phyloP scores from a whole-genome alignment of 2,888 invertebrate species.

The Carabus problematicus region DNA sequence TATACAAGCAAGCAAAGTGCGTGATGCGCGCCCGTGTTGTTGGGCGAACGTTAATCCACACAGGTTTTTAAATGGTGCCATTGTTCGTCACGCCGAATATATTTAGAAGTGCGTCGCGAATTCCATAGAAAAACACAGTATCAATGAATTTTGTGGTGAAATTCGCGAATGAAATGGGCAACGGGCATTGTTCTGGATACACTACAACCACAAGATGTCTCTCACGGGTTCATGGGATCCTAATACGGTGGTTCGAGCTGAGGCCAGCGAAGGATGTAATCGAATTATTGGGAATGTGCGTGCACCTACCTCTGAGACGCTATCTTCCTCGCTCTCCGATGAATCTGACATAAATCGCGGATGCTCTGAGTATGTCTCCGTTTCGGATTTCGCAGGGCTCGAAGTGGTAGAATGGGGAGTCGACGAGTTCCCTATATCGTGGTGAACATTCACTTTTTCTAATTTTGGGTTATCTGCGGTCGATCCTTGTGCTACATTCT shows the following conservation, averaged over 20 bases:
- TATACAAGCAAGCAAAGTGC: too few relatives aligned
- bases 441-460: conserved; percentile 78
- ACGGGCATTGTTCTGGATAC: conserved; percentile 43
- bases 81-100: conserved; percentile 16
- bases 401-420: conserved; percentile 86
- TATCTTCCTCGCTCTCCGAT: conserved; percentile 95
- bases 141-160: conserved; percentile 34
- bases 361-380: conserved; percentile 86
- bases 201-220: conserved; percentile 68
- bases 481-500: conserved; percentile 84
- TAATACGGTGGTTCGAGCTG: conserved; percentile 58
- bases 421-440: conserved; percentile 74
- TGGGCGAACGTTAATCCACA: conserved; percentile 28
- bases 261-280: conserved; percentile 44
- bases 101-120: conserved; percentile 37
- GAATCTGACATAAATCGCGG: conserved; percentile 91
- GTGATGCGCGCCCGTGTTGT: neutral
- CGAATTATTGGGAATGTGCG: conserved; percentile 45
- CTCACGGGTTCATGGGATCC: conserved; percentile 66
- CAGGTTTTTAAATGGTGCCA: conserved; percentile 18
- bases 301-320: conserved; percentile 88
- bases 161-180: conserved; percentile 42
- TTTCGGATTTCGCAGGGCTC: conserved; percentile 84
- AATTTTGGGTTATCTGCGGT: conserved; percentile 82
- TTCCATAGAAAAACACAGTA: conserved; percentile 22